phyloP scores from a whole-genome alignment of 1,140 invertebrate species.

The Chionoecetes opilio region DNA sequence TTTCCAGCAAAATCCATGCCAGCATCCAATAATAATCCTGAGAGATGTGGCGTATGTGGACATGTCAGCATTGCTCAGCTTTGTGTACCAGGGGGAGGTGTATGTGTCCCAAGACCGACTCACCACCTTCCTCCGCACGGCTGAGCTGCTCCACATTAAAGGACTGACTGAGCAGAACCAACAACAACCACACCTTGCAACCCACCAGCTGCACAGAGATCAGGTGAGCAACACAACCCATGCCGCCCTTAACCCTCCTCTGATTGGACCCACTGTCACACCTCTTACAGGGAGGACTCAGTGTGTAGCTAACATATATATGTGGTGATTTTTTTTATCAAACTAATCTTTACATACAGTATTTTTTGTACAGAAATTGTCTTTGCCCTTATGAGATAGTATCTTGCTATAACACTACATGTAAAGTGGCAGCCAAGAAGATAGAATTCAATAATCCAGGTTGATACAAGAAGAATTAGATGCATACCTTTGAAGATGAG shows the following conservation, averaged over 20 bases:
- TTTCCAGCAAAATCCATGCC: slow-evolving; percentile 58
- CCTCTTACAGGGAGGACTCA: too few relatives aligned
- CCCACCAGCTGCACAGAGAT: slow-evolving; percentile 76
- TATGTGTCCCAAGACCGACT: slow-evolving; percentile 88
- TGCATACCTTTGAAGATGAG: too few relatives aligned
- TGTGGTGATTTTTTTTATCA: too few relatives aligned
- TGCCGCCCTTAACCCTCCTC: neutral
- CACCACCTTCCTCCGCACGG: slow-evolving; percentile 87
- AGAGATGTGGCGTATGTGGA: slow-evolving; percentile 85
- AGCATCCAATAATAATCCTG: slow-evolving; percentile 86
- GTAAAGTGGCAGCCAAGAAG: too few relatives aligned
- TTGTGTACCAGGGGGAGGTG: slow-evolving; percentile 87
- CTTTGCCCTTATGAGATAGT: too few relatives aligned
- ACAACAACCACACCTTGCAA: slow-evolving; percentile 66
- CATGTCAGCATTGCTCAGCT: slow-evolving; percentile 85
- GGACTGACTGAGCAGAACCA: slow-evolving; percentile 85
- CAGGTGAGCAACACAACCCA: slow-evolving; percentile 8
- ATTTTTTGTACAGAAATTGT: too few relatives aligned
- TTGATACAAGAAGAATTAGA: too few relatives aligned
- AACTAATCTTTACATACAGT: too few relatives aligned
- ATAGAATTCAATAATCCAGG: too few relatives aligned
- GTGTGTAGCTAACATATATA: too few relatives aligned
- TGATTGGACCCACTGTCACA: too few relatives aligned
- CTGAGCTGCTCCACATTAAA: slow-evolving; percentile 88
- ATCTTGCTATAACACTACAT: too few relatives aligned